Percentiles rank a stretch among this genome's conserved stretches.
These are phyloP conservation scores for Eretmocerus hayati DNA, from an alignment of 2,888 invertebrate species.

Conservation along the genomic window DNA sequence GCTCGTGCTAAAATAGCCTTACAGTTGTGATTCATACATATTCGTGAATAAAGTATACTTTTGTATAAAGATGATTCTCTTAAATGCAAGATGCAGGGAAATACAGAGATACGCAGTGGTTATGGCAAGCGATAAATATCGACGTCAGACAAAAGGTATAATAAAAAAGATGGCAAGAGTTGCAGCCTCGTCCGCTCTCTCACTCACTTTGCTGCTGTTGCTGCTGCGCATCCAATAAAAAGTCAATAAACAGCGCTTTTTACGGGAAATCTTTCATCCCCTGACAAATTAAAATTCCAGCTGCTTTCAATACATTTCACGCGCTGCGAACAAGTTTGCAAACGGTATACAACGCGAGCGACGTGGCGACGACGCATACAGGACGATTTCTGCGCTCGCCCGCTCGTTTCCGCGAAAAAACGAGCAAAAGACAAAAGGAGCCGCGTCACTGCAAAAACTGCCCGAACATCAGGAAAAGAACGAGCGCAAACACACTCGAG, in stretches of 20 bases:
- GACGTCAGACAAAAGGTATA: neutral
- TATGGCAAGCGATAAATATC: conserved; percentile 16
- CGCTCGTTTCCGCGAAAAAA: neutral
- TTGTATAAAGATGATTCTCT: too few relatives aligned
- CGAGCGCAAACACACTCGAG: neutral
- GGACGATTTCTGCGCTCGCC: neutral
- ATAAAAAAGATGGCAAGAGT: conserved; percentile 1
- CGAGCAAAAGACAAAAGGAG: neutral
- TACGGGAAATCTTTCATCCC: conserved; percentile 22
- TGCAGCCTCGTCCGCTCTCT: too few relatives aligned
- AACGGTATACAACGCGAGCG: neutral
- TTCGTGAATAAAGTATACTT: too few relatives aligned
- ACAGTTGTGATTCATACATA: too few relatives aligned
- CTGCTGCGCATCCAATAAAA: conserved; percentile 13
- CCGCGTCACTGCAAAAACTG: too few relatives aligned
- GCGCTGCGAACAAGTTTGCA: conserved; percentile 17
- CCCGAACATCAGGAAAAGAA: neutral
- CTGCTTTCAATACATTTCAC: conserved; percentile 8
- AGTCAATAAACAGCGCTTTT: conserved; percentile 20
- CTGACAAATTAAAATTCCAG: conserved; percentile 25
- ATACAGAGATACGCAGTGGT: neutral
- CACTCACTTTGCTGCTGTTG: neutral
- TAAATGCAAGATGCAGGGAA: conserved; percentile 4
- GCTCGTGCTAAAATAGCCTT: too few relatives aligned
- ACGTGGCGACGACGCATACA: neutral